Evolutionary conservation across 1,140 invertebrate genomes (phyloP), one percentile per base, ranked within the genome.

Genomic region (Agrypnia vestita): DNA sequence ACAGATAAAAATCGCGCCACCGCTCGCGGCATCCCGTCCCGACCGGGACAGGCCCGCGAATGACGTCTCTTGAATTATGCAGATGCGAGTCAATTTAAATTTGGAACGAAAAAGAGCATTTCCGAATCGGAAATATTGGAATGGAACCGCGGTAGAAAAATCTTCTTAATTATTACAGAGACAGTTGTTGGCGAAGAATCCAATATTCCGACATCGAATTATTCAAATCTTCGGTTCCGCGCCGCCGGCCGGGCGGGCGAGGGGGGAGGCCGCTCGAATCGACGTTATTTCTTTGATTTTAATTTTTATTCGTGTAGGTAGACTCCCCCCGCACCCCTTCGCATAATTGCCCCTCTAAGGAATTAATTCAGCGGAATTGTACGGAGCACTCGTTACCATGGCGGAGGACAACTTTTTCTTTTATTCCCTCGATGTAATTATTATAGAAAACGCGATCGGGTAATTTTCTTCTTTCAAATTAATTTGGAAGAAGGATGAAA

Each of bases 1-100:
- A 78, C 51, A 21, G 73, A 79, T 47, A 56, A 64, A 79, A 46
- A 55, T 67, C 73, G 79, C 72, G 79, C 72, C 55, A 64, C 43
- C 51, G 69, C 12, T 49, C 21, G 13, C 59, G 75, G 62, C 61
- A 69, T 69, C 51, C 49, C 53, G 46, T 75, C 55, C 35, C 56
- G 61, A 35, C 17, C 59, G 61, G 53, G 64, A 76, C 75, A 67
- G 56, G 35, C 64, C 62, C 62, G 71, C 59, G 35, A 74, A 78
- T 78, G 79, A 83, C 82, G 78, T 80, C 82, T 64, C 78, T 80
- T 78, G 82, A 83, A 83, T 83, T 83, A 83, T 83, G 82, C 82
- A 83, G 82, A 83, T 75, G 78, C 82, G 82, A 80, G 82, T 83
- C 82, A 76, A 80, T 83, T 80, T 80, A 75, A 83, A 80, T 82